Evolutionary conservation across 2,797 vertebrate genomes (phyloP).

Genomic region (Micrastur ruficollis): DNA sequence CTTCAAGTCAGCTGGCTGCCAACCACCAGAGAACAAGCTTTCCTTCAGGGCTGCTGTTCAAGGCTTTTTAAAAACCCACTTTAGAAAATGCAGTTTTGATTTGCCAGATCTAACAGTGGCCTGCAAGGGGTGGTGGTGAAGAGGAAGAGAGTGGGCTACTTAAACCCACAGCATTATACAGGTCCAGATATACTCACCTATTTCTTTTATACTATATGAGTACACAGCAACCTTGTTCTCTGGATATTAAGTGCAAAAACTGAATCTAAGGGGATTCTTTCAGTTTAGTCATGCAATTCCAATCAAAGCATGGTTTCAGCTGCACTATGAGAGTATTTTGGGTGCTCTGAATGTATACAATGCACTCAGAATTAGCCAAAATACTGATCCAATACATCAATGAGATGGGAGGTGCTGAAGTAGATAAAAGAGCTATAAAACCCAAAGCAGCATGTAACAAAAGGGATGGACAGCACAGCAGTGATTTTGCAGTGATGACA

Average conservation of each 20-base stretch:
- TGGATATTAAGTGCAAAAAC: background rate
- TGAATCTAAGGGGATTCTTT: background rate
- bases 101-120: background rate
- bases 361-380: background rate
- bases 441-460: background rate
- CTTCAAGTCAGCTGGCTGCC: background rate
- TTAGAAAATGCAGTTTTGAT: background rate
- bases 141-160: background rate
- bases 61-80: background rate
- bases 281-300: background rate
- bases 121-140: background rate
- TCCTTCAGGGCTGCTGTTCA: background rate
- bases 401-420: background rate
- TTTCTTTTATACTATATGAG: background rate
- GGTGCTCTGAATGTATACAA: background rate
- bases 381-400: background rate
- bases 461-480: background rate
- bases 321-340: background rate
- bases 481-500: background rate
- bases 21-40: background rate
- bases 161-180: background rate
- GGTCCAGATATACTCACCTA: background rate
- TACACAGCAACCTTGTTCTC: background rate
- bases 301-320: background rate
- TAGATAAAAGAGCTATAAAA: background rate